Base-by-base conservation (phyloP, 2,113 vertebrate genomes). In the Datnioides undecimradiatus region DNA sequence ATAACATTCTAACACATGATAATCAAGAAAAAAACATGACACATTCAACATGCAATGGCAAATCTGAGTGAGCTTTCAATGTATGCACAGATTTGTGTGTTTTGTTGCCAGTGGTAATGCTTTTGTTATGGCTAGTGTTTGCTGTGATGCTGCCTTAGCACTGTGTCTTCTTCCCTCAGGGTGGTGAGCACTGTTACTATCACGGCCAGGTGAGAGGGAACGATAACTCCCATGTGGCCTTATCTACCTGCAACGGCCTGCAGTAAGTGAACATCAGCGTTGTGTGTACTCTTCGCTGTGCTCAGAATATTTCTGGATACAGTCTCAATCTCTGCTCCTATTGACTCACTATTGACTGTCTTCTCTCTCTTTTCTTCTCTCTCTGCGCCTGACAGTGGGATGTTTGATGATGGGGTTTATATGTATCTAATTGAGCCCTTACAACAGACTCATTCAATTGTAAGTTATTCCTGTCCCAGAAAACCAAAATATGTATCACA, bases 131-230 rank as follows among this genome's bases (percentile, higher is more conserved):
- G 16, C 17, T 13, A 3, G 3, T 17, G 27, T 49, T 55, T 58
- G 31, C 52, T 70, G 64, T 87, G 83, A 78, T 83, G 83, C 54
- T 80, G 70, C 79, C 64, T 85, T 43, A 81, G 75, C 45, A 5
- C 54, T 76, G 55, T 87, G 31, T 69, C 27, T 51, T 88, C 84
- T 90, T 87, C 90, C 87, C 86, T 64, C 34, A 99, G 98, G 98
- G 98, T 12, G 98, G 97, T 85, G 98, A 99, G 60, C 98, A 99
- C 89, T 99, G 98, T 87, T 99, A 99, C 90, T 99, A 99, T 88
- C 97, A 97, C 1, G 98, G 98, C 60, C 95, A 92, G 89, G 94
- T 99, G 94, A 96, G 98, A 93, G 96, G 96, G 21, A 90, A 95
- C 68, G 87, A 96, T 64, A 85, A 94, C 67, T 99, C 98, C 80